phyloP scores from a whole-genome alignment of 2,797 vertebrate genomes.

The Dipus sagitta region DNA sequence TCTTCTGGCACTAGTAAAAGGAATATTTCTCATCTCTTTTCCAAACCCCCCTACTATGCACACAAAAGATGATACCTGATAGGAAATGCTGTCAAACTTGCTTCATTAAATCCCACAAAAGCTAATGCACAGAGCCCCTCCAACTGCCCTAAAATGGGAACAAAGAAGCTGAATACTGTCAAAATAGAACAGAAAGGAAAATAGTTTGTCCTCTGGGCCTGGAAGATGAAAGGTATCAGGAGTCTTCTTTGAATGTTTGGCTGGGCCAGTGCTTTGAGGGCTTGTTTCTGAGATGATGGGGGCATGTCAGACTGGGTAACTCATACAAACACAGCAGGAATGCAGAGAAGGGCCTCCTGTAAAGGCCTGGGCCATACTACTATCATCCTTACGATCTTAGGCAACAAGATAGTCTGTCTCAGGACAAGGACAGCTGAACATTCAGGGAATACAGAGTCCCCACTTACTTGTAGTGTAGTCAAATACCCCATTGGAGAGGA shows the following conservation, averaged over 20 bases:
- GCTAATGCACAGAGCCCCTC: conserved; percentile 74
- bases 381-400: not conserved
- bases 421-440: not conserved
- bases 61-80: conserved; percentile 81
- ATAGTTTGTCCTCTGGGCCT: conserved; percentile 77
- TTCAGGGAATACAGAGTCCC: not conserved
- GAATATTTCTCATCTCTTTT: conserved; percentile 79
- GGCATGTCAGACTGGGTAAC: not conserved
- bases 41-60: conserved; percentile 33
- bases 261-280: conserved; percentile 36
- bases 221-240: conserved; percentile 73
- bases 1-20: conserved; percentile 79
- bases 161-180: conserved; percentile 79
- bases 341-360: not conserved
- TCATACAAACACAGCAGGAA: not conserved
- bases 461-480: not conserved
- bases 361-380: not conserved
- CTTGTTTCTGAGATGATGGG: conserved; percentile 49
- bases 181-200: conserved; percentile 79
- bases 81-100: conserved; percentile 82
- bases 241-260: conserved; percentile 58
- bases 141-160: conserved; percentile 79
- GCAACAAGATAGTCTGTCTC: not conserved
- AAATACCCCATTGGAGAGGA: not conserved
- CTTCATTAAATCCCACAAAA: conserved; percentile 82